phyloP scores from a whole-genome alignment of 1,140 invertebrate species.

The Eubasilissa regina region DNA sequence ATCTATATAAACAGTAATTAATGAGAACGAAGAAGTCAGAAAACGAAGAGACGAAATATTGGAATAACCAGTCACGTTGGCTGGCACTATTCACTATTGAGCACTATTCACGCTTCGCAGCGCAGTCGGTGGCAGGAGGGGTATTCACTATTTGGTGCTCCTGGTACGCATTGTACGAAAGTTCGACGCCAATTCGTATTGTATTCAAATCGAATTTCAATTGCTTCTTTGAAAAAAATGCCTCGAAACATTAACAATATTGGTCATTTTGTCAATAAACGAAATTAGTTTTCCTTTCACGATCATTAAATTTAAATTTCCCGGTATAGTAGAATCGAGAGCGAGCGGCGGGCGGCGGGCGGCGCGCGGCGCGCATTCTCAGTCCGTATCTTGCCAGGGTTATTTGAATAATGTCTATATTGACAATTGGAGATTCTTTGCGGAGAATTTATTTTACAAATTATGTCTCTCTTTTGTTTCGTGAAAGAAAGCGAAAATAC shows the following conservation, averaged over 20 bases:
- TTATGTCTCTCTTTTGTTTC: too few relatives aligned
- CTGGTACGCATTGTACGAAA: conserved; percentile 26
- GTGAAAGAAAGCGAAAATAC: too few relatives aligned
- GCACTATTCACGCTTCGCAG: neutral
- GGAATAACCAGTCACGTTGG: neutral
- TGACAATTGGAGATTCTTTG: too few relatives aligned
- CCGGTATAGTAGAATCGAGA: neutral
- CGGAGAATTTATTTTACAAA: too few relatives aligned
- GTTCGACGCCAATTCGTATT: conserved; percentile 1
- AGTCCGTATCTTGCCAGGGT: neutral
- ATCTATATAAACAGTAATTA: conserved; percentile 17
- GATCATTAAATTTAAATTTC: neutral
- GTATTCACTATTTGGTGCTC: neutral
- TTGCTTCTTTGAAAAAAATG: conserved; percentile 31
- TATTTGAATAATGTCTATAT: too few relatives aligned
- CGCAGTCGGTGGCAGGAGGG: neutral
- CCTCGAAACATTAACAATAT: conserved; percentile 14
- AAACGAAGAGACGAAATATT: conserved; percentile 3
- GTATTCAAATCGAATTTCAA: conserved; percentile 32
- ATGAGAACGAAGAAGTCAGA: neutral
- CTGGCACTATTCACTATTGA: conserved; percentile 12
- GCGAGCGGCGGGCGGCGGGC: neutral
- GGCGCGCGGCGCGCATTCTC: neutral
- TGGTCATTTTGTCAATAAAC: neutral
- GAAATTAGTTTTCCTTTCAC: neutral